phyloP scores from a whole-genome alignment of 2,113 vertebrate genomes.

The Cephalopholis sonnerati region DNA sequence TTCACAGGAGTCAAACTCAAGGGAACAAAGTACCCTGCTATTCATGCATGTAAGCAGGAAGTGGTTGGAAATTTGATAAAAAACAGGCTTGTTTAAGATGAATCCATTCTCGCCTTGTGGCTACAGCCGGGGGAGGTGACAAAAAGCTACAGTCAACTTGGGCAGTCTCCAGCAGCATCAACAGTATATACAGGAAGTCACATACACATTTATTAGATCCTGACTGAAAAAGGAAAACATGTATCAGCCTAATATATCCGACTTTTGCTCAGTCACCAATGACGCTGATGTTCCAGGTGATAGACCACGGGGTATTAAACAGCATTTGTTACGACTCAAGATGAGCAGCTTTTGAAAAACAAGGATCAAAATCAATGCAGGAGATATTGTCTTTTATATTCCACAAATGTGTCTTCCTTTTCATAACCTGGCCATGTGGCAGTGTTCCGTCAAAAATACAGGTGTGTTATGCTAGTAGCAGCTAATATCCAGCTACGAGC shows the following conservation, averaged over 20 bases:
- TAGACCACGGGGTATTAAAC: background rate
- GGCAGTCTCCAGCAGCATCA: slow-evolving; percentile 7
- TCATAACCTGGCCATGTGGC: too few relatives aligned
- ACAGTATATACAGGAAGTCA: slow-evolving; percentile 6
- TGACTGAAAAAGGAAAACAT: background rate
- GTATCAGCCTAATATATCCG: background rate
- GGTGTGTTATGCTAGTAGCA: background rate
- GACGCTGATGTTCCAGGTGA: background rate
- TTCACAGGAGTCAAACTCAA: background rate
- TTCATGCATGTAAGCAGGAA: slow-evolving; percentile 7
- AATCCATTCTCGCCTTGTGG: slow-evolving; percentile 15
- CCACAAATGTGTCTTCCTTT: background rate
- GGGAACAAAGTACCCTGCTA: background rate
- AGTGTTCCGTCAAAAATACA: too few relatives aligned
- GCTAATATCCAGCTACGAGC: background rate
- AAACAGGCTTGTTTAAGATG: slow-evolving; percentile 30
- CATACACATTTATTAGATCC: slow-evolving; percentile 11
- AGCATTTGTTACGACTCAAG: background rate
- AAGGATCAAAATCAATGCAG: too few relatives aligned
- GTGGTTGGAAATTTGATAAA: slow-evolving; percentile 10
- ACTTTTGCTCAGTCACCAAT: background rate
- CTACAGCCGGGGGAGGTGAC: slow-evolving; percentile 23
- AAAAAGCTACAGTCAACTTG: slow-evolving; percentile 31
- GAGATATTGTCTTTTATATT: background rate
- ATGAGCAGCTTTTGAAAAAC: background rate